Evolutionary conservation across 2,888 invertebrate genomes (phyloP).

Genomic region (Prosopocoilus inquinatus): DNA sequence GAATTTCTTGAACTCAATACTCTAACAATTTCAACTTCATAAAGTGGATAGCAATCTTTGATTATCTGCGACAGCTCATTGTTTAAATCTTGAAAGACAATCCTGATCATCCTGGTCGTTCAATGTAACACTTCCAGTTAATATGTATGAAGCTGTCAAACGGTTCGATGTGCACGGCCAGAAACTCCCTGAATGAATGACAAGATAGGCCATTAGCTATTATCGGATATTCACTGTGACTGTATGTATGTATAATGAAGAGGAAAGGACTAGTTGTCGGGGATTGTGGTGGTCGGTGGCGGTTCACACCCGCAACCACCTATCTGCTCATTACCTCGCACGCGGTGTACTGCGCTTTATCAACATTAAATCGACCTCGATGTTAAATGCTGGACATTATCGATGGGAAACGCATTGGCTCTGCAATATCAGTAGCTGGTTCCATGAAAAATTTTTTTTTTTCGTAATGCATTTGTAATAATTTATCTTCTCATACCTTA

Average conservation of each 20-base stretch:
- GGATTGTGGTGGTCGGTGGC: constrained; percentile 34
- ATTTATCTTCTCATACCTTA: too few species aligned
- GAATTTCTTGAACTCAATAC: too few species aligned
- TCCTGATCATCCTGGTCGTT: background rate
- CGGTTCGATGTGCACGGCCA: constrained; percentile 23
- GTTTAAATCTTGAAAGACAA: too few species aligned
- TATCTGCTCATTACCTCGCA: constrained; percentile 40
- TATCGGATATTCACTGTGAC: constrained; percentile 26
- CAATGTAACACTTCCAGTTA: constrained; percentile 8
- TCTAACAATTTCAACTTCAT: too few species aligned
- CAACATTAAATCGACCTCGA: constrained; percentile 41
- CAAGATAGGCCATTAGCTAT: constrained; percentile 27
- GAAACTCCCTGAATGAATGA: constrained; percentile 27
- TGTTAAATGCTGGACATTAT: constrained; percentile 23
- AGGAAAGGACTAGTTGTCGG: constrained; percentile 26
- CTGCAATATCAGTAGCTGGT: constrained; percentile 11
- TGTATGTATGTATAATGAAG: constrained; percentile 19
- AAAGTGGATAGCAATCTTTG: too few species aligned
- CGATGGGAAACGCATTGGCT: constrained; percentile 6
- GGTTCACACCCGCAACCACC: constrained; percentile 37
- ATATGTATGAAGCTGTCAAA: constrained; percentile 28
- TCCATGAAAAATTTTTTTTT: too few species aligned
- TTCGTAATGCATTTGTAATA: too few species aligned
- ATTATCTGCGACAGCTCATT: too few species aligned
- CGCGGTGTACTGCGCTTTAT: constrained; percentile 38